Evolutionary conservation across 2,797 vertebrate species (phyloP), one percentile per base, ranked within the genome.

Genomic region (Nothura maculosa): DNA sequence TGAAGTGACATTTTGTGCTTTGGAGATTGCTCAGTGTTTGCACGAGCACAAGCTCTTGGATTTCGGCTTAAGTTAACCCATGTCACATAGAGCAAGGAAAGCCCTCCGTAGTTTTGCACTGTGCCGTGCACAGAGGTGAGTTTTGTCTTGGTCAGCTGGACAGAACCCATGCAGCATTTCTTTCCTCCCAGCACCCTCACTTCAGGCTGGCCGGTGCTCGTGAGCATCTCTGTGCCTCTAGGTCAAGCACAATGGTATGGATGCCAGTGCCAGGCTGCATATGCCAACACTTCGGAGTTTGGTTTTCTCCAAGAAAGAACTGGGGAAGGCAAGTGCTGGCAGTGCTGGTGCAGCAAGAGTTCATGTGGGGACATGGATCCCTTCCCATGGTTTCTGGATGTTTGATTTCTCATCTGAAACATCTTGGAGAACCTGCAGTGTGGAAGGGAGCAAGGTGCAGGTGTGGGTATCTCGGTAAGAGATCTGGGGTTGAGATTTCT

Each of bases 401-500:
- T 20, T 50, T 4, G 0, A 9, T 28, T 72, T 85, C 77, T 38
- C 62, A 58, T 43, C 62, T 30, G 28, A 9, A 30, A 9, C 0
- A 0, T 20, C 30, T 36, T 14, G 2, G 36, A 50, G 68, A 27
- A 20, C 19, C 36, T 54, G 13, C 36, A n/a, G 40, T 3, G 30
- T 38, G 60, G 52, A 27, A 76, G 7, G 15, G 40, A 52, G 64
- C 4, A 5, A 38, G 62, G 55, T 55, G 12, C 30, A 13, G 2
- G 1, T 2, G 17, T 32, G 47, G 12, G 3, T 55, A 21, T 0
- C 4, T 4, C 16, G 4, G 28, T 40, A 24, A 18, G 1, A 0
- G 38, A 12, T 38, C 8, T 4, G 2, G 42, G 30, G 12, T 48
- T 80, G 70, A 38, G 77, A 19, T 62, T 54, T 58, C 60, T 42